Conservation (phyloP, 2,113 vertebrate genomes). For the Petrocephalus zakoni region DNA sequence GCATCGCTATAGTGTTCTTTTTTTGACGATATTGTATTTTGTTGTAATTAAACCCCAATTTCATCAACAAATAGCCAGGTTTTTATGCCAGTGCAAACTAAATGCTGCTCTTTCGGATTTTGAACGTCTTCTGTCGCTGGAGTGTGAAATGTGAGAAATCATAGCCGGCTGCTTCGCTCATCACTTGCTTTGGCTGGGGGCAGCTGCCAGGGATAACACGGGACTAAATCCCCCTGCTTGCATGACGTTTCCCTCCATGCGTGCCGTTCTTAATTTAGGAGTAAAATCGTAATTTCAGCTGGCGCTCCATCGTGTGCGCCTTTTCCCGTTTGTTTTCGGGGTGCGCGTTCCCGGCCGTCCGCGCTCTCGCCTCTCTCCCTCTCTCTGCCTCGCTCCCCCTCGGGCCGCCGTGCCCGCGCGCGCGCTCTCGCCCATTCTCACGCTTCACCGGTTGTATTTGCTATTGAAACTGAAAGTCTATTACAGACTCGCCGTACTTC, state of each 20-base stretch:
- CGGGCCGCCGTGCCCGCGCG: not conserved
- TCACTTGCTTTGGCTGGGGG: slow-evolving; percentile 68
- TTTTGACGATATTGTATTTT: not conserved
- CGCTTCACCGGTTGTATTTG: slow-evolving; percentile 2
- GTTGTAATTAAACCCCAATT: not conserved
- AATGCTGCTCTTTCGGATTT: not conserved
- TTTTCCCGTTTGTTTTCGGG: not conserved
- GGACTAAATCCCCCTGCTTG: slow-evolving; percentile 37
- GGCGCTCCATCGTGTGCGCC: not conserved
- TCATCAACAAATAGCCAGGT: not conserved
- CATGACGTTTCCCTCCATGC: not conserved
- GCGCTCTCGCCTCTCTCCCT: not conserved
- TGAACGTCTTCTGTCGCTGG: not conserved
- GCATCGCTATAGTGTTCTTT: not conserved
- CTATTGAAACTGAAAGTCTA: slow-evolving; percentile 20
- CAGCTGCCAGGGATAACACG: slow-evolving; percentile 69
- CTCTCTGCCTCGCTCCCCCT: not conserved
- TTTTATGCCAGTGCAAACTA: not conserved
- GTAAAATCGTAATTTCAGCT: not conserved
- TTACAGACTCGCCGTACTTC: slow-evolving; percentile 15
- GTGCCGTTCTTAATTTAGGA: not conserved
- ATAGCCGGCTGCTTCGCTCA: slow-evolving; percentile 23
- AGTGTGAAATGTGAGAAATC: not conserved
- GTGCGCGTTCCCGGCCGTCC: not conserved
- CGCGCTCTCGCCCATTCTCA: not conserved